These are phyloP conservation scores for Nyctibius grandis DNA, from an alignment of 2,797 vertebrate genomes.

Conservation along the genomic window DNA sequence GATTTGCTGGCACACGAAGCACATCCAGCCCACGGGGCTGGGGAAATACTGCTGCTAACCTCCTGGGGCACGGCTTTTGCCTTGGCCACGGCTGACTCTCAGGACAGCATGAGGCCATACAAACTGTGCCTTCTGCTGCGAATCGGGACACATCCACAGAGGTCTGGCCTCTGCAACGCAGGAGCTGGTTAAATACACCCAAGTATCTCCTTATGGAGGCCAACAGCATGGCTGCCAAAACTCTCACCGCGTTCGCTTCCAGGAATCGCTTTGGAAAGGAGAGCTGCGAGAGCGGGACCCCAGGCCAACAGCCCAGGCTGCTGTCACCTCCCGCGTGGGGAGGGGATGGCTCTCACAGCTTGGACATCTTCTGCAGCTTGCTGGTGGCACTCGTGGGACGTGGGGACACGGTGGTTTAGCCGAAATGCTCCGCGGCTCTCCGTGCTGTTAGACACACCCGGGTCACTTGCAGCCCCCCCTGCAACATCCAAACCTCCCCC, in stretches of 20 bases:
- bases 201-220: not conserved
- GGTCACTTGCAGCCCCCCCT: not conserved
- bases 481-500: not conserved
- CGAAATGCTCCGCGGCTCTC: rapidly evolving
- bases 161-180: not conserved
- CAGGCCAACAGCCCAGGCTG: not conserved
- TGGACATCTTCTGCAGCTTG: not conserved
- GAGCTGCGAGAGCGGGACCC: not conserved
- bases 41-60: not conserved
- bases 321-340: rapidly evolving
- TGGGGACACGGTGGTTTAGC: not conserved
- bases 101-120: rapidly evolving
- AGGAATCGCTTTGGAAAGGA: not conserved
- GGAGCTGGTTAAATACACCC: not conserved
- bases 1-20: not conserved
- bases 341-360: not conserved
- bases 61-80: not conserved
- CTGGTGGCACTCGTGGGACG: rapidly evolving
- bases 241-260: rapidly evolving
- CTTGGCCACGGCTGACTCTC: not conserved
- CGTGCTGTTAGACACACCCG: rapidly evolving
- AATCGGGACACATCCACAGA: rapidly evolving
- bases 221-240: not conserved
- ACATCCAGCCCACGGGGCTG: rapidly evolving
- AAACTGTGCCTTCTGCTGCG: not conserved